Conservation (phyloP, 2,797 vertebrate genomes). For the Numenius phaeopus region DNA sequence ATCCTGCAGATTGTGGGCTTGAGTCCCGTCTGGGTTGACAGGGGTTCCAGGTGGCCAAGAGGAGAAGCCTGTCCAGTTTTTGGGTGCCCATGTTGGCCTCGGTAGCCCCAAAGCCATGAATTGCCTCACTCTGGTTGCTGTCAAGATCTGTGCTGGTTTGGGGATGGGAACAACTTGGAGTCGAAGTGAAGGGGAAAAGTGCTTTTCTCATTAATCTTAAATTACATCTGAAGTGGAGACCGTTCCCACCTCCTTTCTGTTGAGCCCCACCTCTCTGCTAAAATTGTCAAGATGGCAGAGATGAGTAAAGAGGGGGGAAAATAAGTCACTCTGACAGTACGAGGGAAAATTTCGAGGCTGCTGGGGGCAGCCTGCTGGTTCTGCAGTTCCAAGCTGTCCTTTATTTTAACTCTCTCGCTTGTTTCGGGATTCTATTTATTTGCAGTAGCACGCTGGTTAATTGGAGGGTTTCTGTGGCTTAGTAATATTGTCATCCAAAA, state of each 20-base stretch:
- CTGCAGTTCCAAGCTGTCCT: neutral
- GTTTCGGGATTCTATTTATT: neutral
- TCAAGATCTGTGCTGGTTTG: neutral
- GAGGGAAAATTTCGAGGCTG: neutral
- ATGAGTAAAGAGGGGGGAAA: neutral
- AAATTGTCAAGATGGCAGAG: neutral
- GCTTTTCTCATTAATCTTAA: neutral
- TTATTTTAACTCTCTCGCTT: neutral
- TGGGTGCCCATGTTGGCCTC: neutral
- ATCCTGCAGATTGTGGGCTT: accelerated
- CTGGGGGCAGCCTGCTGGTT: neutral
- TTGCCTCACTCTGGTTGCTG: neutral
- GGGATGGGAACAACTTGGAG: neutral
- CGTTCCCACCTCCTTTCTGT: neutral
- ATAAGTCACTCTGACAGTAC: neutral
- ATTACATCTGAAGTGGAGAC: neutral
- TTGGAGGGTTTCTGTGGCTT: neutral
- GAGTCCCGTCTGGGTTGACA: neutral
- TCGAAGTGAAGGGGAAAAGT: neutral
- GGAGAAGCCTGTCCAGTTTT: neutral
- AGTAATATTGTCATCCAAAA: neutral
- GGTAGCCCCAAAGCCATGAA: accelerated
- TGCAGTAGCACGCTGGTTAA: neutral
- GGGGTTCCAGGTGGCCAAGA: neutral
- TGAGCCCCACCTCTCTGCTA: neutral